phyloP scores from a whole-genome alignment of 2,797 vertebrate genomes.

The Gallinago stenura region DNA sequence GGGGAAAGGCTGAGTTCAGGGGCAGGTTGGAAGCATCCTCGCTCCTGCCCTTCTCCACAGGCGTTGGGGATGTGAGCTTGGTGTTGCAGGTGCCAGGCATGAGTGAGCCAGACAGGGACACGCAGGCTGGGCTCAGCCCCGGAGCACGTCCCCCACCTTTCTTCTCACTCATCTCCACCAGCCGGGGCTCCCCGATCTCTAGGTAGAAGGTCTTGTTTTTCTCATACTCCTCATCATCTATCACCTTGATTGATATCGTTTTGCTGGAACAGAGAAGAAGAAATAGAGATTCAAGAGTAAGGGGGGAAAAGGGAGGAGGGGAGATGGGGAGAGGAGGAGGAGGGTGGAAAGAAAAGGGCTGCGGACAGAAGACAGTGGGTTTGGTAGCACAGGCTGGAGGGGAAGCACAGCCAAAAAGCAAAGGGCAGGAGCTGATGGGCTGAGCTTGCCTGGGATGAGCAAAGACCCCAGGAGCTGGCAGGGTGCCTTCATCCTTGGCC shows the following conservation, averaged over 20 bases:
- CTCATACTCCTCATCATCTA: slow-evolving; percentile 98
- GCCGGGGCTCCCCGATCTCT: slow-evolving; percentile 91
- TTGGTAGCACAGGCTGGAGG: not conserved
- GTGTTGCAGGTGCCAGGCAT: slow-evolving; percentile 77
- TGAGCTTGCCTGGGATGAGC: not conserved
- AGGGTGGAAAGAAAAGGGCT: slow-evolving; percentile 19
- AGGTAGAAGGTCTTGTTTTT: slow-evolving; percentile 99
- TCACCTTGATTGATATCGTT: slow-evolving; percentile 93
- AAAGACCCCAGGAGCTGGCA: accelerated
- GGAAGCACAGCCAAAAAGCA: slow-evolving; percentile 2
- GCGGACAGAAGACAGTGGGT: not conserved
- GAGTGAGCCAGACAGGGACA: slow-evolving; percentile 80
- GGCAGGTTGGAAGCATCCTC: not conserved
- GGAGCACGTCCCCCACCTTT: slow-evolving; percentile 91
- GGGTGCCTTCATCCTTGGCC: not conserved
- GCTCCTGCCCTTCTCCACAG: slow-evolving; percentile 77
- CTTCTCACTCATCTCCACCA: slow-evolving; percentile 98
- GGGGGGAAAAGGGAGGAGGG: slow-evolving; percentile 46
- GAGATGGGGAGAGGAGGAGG: slow-evolving; percentile 12
- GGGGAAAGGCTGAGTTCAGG: not conserved
- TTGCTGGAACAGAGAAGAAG: slow-evolving; percentile 92
- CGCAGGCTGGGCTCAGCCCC: slow-evolving; percentile 76
- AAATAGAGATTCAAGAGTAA: slow-evolving; percentile 82
- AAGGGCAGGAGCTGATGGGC: not conserved
- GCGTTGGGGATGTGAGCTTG: slow-evolving; percentile 70